Percentiles rank a stretch among this genome's conserved stretches.
Conservation (phyloP, 2,113 vertebrate species). For the Ciconia stormi region DNA sequence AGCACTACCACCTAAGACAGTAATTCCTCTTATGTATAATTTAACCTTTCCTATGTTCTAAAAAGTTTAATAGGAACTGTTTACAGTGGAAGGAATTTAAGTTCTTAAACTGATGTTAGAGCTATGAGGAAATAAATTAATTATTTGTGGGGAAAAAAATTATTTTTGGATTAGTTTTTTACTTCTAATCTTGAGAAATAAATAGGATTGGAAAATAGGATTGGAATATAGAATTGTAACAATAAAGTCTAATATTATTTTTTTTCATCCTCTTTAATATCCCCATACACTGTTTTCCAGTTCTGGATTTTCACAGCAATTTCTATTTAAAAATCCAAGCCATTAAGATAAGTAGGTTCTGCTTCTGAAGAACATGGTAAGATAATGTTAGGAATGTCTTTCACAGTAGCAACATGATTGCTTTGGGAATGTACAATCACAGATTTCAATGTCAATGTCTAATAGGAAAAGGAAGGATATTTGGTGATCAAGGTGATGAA, state of each 20-base stretch:
- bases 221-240: not conserved
- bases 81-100: not conserved
- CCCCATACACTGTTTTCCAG: not conserved
- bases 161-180: not conserved
- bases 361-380: not conserved
- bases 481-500: not conserved
- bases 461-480: not conserved
- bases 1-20: not conserved
- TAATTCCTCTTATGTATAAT: not conserved
- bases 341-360: not conserved
- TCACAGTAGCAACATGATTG: not conserved
- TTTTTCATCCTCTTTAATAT: not conserved
- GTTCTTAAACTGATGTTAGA: not conserved
- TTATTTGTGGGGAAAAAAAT: not conserved
- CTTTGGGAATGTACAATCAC: not conserved
- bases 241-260: not conserved
- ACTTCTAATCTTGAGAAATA: not conserved
- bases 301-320: not conserved
- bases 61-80: not conserved
- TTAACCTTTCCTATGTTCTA: not conserved
- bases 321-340: not conserved
- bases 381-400: not conserved
- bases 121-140: not conserved
- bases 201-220: not conserved
- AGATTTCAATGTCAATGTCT: not conserved